Evolutionary conservation across 2,797 vertebrate genomes (phyloP).

Genomic region (Mus minutoides): DNA sequence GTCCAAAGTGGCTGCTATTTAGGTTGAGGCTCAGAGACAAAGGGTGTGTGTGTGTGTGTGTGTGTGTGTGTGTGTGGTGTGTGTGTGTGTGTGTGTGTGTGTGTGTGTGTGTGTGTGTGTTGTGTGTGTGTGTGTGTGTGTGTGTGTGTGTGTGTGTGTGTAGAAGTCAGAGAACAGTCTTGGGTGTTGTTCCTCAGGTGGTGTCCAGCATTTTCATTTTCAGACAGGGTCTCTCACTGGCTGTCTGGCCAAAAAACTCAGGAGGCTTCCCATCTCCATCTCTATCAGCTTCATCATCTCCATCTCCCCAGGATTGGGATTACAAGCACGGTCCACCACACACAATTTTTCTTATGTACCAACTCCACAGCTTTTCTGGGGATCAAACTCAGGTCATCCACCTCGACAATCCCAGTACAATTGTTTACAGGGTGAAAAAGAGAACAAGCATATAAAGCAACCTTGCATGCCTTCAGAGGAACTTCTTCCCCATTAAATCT

Average conservation of each 20-base stretch:
- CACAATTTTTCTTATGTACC: neutral
- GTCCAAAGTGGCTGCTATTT: neutral
- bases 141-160: neutral
- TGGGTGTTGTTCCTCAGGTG: neutral
- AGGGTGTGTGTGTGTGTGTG: neutral
- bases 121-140: neutral
- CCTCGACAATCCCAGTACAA: neutral
- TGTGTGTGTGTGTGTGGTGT: neutral
- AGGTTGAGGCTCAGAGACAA: neutral
- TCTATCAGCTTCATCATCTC: neutral
- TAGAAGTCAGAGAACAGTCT: neutral
- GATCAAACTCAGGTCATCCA: neutral
- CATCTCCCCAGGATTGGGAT: neutral
- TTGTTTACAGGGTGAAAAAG: neutral
- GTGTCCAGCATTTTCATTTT: neutral
- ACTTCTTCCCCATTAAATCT: neutral
- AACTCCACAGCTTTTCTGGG: neutral
- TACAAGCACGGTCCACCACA: neutral
- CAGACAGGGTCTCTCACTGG: neutral
- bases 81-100: neutral
- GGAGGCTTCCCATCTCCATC: neutral
- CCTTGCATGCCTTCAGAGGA: neutral
- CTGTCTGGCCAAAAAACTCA: neutral
- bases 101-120: neutral
- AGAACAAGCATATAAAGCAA: neutral